Evolutionary conservation across 2,888 invertebrate species (phyloP).

Genomic region (Enchytraeus crypticus): DNA sequence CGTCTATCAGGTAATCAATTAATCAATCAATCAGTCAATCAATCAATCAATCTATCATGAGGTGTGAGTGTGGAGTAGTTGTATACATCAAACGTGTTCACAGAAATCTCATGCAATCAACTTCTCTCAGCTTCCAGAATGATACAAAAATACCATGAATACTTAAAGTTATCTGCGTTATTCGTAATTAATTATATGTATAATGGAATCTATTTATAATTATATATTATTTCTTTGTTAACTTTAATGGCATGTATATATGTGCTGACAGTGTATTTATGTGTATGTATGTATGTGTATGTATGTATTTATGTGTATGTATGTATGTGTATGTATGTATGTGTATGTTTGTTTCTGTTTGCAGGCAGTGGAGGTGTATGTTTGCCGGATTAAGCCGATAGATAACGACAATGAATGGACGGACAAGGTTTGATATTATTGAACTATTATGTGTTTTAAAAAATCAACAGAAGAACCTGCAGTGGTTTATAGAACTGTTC

Average conservation of each 20-base stretch:
- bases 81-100: too few species aligned
- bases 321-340: not conserved
- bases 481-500: too few species aligned
- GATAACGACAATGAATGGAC: slow-evolving; percentile 57
- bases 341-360: not conserved
- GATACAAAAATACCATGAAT: too few species aligned
- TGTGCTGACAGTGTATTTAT: not conserved
- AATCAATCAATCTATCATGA: too few species aligned
- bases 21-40: too few species aligned
- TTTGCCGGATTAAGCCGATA: slow-evolving; percentile 53
- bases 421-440: slow-evolving; percentile 30
- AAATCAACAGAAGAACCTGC: too few species aligned
- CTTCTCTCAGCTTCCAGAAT: too few species aligned
- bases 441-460: not conserved
- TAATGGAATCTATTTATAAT: not conserved
- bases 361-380: slow-evolving; percentile 53
- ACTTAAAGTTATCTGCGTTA: too few species aligned
- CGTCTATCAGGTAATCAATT: too few species aligned
- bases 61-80: slow-evolving; percentile 32
- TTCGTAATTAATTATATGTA: not conserved
- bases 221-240: not conserved
- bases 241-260: not conserved
- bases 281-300: not conserved
- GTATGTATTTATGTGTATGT: not conserved
- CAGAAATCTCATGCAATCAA: too few species aligned